These are phyloP conservation scores for Lipotes vexillifer DNA, from an alignment of 2,113 vertebrate species.

Conservation along the genomic window DNA sequence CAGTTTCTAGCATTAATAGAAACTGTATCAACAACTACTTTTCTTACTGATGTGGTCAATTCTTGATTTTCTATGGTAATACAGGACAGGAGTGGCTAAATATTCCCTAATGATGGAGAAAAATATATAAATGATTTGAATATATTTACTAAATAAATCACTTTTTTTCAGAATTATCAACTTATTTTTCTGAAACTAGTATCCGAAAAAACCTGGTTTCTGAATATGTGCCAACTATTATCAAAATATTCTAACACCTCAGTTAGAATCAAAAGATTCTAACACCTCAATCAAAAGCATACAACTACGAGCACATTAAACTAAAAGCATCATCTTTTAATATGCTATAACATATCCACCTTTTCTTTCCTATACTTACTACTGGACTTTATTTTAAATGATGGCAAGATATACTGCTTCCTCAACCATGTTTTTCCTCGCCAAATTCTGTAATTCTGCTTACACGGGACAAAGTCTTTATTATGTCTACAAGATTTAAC, in stretches of 20 bases:
- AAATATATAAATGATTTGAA: constrained; percentile 5
- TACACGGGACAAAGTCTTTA: not conserved
- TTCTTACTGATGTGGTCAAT: not conserved
- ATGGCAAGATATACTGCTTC: constrained; percentile 65
- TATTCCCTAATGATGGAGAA: constrained; percentile 5
- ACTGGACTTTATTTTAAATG: constrained; percentile 26
- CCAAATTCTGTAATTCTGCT: not conserved
- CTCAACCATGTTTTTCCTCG: constrained; percentile 23
- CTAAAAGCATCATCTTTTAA: not conserved
- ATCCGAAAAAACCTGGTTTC: constrained; percentile 17
- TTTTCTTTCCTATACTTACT: not conserved
- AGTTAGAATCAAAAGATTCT: not conserved
- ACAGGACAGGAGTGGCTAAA: not conserved
- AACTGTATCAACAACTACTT: not conserved
- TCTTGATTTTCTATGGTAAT: not conserved
- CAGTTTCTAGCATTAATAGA: not conserved
- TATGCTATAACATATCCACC: not conserved
- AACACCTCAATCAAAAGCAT: not conserved
- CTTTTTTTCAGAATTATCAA: not conserved
- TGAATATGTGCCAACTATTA: not conserved
- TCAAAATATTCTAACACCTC: not conserved
- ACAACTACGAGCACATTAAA: not conserved
- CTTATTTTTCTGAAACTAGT: constrained; percentile 18
- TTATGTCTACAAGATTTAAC: not conserved
- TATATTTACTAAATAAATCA: not conserved